Base-by-base conservation (phyloP, 2,113 vertebrate species). In the Hyla sarda region DNA sequence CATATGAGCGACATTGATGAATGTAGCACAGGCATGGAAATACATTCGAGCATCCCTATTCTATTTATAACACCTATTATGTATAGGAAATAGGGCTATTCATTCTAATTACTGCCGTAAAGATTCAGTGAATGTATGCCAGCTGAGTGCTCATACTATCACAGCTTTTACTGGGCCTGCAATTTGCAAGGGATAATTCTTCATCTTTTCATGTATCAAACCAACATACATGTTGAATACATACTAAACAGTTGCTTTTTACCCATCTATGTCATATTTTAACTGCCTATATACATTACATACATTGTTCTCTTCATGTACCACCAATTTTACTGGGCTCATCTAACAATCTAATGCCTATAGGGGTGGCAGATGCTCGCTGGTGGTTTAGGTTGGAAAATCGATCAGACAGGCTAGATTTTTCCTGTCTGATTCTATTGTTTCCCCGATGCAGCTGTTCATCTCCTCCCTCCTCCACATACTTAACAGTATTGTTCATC, bases 31-130 rank as follows among this genome's bases (percentile, higher is more conserved):
- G 19, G n/a, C 37, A 48, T 28, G 14, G 19, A 41, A 30, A 41
- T 3, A 52, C 47, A 30, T 45, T 25, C 47, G 56, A n/a, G 17
- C 47, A 50, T 50, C n/a, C 25, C 19, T 82, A 30, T 69, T n/a
- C 45, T 82, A 50, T 71, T 69, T 82, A 9, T 32, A 50, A 28
- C 28, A 50, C n/a, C 37, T 69, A 28, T 45, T 50, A 82, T 69
- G n/a, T 82, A 47, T 34, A 71, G 60, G 60, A 41, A 48, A 34
- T 47, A 65, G 41, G 13, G 25, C 45, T 50, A 69, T 52, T 69
- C 47, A 67, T 47, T 82, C 41, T 69, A 82, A 82, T 82, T 82
- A 69, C 80, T 48, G 58, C 45, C 60, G 17, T 67, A 52, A 50
- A 52, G 16, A n/a, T 11, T 28, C 65, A 19, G 62, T 11, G 11